A percentile compares a stretch with the other conserved stretches of the same genome.
phyloP scores from a whole-genome alignment of 2,797 vertebrate species.

The Ispidina lecontei region DNA sequence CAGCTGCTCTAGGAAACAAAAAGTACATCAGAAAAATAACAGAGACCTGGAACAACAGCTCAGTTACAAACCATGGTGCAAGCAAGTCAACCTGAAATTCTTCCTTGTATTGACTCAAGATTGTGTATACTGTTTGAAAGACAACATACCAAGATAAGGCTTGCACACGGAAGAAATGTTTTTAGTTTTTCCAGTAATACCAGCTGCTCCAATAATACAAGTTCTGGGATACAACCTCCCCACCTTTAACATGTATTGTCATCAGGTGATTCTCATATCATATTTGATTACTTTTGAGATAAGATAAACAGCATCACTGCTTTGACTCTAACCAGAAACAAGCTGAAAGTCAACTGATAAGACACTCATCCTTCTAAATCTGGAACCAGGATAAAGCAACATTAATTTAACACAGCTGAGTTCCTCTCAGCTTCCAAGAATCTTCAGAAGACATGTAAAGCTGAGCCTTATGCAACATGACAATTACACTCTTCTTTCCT shows the following conservation, averaged over 20 bases:
- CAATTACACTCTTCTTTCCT: not conserved
- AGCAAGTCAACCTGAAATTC: constrained; percentile 27
- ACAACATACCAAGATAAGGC: constrained; percentile 33
- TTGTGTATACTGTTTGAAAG: not conserved
- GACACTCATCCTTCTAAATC: not conserved
- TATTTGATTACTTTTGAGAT: not conserved
- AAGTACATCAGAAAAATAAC: not conserved
- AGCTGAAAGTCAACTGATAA: not conserved
- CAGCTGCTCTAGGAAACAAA: not conserved
- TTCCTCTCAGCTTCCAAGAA: not conserved
- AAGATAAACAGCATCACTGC: not conserved
- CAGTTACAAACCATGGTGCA: not conserved
- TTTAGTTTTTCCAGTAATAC: constrained; percentile 66
- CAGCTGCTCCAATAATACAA: constrained; percentile 20
- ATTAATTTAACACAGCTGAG: not conserved
- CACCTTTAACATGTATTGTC: not conserved
- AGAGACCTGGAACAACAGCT: not conserved
- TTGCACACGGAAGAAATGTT: not conserved
- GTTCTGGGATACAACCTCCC: not conserved
- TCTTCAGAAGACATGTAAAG: not conserved
- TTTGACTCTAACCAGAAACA: not conserved
- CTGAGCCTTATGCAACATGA: not conserved
- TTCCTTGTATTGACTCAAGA: constrained; percentile 28
- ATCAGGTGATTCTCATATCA: not conserved
- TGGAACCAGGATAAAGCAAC: not conserved